A percentile compares a stretch with the other conserved stretches of the same genome.
These are phyloP conservation scores for Synanthedon vespiformis DNA, from an alignment of 2,888 invertebrate species.

Conservation along the genomic window DNA sequence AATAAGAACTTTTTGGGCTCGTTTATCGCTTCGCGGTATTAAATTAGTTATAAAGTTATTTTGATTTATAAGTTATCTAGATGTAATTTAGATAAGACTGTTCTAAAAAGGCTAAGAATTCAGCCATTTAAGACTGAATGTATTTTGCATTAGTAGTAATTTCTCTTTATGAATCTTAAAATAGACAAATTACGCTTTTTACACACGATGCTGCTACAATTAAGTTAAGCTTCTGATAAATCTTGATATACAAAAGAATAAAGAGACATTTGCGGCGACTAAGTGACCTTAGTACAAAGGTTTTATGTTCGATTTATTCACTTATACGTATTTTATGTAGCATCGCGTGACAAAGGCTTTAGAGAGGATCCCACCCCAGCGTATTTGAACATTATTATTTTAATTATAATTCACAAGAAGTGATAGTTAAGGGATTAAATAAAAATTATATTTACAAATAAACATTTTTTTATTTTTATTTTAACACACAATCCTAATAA, in stretches of 20 bases:
- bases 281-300: too few species aligned
- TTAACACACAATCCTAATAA: background rate
- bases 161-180: conserved; percentile 7
- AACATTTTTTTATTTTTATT: conserved; percentile 9
- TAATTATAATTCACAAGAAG: background rate
- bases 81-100: conserved; percentile 31
- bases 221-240: too few species aligned
- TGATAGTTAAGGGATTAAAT: conserved; percentile 34
- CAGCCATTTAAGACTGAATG: conserved; percentile 34
- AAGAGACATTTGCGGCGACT: too few species aligned
- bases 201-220: too few species aligned
- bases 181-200: too few species aligned
- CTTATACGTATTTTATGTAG: too few species aligned
- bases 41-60: conserved; percentile 6
- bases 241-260: too few species aligned
- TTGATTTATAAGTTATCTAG: conserved; percentile 11
- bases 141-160: background rate
- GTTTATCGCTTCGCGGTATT: too few species aligned
- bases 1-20: too few species aligned
- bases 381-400: conserved; percentile 16
- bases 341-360: conserved; percentile 6
- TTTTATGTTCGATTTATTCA: too few species aligned
- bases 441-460: conserved; percentile 30
- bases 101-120: background rate
- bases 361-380: conserved; percentile 54